Evolutionary conservation across 2,113 vertebrate species (phyloP).

Genomic region (Corythornis cristatus): DNA sequence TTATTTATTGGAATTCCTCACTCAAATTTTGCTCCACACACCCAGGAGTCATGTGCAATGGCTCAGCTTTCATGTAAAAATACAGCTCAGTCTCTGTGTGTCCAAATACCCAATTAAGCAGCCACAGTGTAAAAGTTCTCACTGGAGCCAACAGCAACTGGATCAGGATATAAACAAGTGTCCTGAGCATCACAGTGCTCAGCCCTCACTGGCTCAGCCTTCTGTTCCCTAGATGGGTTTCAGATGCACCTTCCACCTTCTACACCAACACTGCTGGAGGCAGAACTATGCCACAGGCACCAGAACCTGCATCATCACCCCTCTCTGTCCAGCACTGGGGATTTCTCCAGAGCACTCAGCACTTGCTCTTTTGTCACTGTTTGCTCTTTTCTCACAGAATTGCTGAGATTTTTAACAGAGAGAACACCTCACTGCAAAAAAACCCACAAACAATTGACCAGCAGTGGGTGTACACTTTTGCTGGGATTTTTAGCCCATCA

Average conservation of each 20-base stretch:
- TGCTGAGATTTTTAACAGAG: background rate
- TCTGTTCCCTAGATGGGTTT: background rate
- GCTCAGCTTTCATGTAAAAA: background rate
- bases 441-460: background rate
- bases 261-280: background rate
- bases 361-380: background rate
- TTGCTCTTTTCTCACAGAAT: background rate
- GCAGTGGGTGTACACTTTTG: background rate
- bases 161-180: background rate
- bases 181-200: background rate
- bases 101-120: background rate
- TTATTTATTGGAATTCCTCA: background rate
- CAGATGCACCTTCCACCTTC: background rate
- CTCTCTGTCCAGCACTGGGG: accelerated
- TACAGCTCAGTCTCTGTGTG: background rate
- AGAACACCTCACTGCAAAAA: background rate
- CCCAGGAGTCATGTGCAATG: background rate
- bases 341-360: background rate
- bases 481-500: background rate
- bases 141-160: background rate
- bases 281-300: background rate
- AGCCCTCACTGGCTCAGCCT: background rate
- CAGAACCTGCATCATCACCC: background rate
- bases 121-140: background rate
- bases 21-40: background rate